Base-by-base conservation (phyloP, 2,888 invertebrate species). In the Athetis lepigone region DNA sequence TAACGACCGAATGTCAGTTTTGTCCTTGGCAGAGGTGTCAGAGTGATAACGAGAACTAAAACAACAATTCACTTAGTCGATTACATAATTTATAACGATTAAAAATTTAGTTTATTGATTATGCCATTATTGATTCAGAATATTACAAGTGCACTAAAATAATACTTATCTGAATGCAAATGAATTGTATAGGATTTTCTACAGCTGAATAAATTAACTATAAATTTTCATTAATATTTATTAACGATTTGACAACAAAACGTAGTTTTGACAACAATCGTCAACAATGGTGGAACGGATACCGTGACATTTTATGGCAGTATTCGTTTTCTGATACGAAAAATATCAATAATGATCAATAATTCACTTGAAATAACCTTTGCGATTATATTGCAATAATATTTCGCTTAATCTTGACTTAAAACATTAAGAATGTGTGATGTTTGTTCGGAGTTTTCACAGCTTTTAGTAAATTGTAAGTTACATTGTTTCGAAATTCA, bases 361-460 rank as follows among this genome's bases (percentile, higher is more conserved):
- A 88, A 84, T 89, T 88, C 84, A 87, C 85, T 80, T 81, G 84
- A 87, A 88, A 86, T 87, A 87, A 79, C 79, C 85, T 74, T 86
- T 88, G 91, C 90, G 90, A 91, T 90, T 88, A 89, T 92, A 92
- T 91, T 90, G 82, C 87, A 88, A 87, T 90, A 93, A 91, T 93
- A 92, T 90, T 91, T 90, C 90, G 89, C 88, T 83, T 75, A 81
- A 81, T 84, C 82, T 88, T 85, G 70, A 88, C 80, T 67, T 84
- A 94, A 93, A 95, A 98, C 98, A 68, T 84, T 85, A 88, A 95
- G 90, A 92, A 95, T 95, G 98, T 98, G 98, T 97, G 98, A 98
- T 97, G 97, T 98, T 95, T 98, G 98, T 96, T 97, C 97, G 91
- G 98, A 98, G 95, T 98, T 98, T 96, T 96, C 98, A 95, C 97